Base-by-base conservation (phyloP, 2,797 vertebrate species). In the Ceyx erithaca region DNA sequence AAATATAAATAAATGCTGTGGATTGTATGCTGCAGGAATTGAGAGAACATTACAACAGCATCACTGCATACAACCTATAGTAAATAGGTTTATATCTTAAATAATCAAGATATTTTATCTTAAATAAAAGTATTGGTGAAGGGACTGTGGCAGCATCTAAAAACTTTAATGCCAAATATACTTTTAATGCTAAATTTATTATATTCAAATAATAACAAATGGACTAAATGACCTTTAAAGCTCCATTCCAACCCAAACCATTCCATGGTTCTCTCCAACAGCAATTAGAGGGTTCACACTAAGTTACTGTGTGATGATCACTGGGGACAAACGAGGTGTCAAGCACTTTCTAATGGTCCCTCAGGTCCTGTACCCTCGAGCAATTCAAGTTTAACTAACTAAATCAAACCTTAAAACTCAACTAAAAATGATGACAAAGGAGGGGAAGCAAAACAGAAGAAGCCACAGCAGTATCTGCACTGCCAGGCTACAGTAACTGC, bases 261-360 rank as follows among this genome's bases (percentile, higher is more conserved):
- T 28, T 28, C 49, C 28, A 5, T 51, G 26, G 15, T 28, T 51
- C 49, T 37, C 5, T 58, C 43, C 59, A 48, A 72, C 6, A 63
- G 49, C 19, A 78, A 23, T 41, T 28, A 15, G 0, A 55, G 1
- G 6, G 51, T 78, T 81, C 35, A 45, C 13, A 70, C 7, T 64
- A 68, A 61, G 52, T 12, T 21, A 45, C 0, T 49, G 14, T 37
- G 37, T 14, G 1, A 21, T 17, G 12, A 49, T 67, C 3, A 0
- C 1, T n/a, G 23, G 22, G 31, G 45, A 58, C 28, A 57, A 59
- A 71, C 64, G 1, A 8, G 16, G 21, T 57, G n/a, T 49, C 61
- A 81, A 79, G 46, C 14, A 40, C 2, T 6, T 62, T 64, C 33
- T 37, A 82, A n/a, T 6, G 12, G 59, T 46, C 13, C 18, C 16